Base-by-base conservation (phyloP, 2,888 invertebrate genomes). In the Volucella inflata region DNA sequence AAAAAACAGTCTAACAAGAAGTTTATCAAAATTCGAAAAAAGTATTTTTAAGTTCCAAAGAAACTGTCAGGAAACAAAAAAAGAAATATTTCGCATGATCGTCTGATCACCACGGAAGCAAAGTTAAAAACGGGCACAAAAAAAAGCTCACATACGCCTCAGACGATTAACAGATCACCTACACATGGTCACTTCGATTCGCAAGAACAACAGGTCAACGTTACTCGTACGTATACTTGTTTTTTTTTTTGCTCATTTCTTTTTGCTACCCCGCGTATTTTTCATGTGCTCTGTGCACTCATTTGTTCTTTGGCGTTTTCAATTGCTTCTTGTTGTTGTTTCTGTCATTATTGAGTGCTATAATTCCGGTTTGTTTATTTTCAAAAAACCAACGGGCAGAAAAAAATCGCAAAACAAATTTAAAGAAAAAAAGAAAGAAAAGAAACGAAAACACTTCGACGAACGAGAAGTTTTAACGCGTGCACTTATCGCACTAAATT, bases 211-310 rank as follows among this genome's bases (percentile, higher is more conserved):
- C 75, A 62, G 76, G 68, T 51, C 68, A 64, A 55, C 68, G 68
- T 42, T 62, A n/a, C n/a, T n/a, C n/a, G n/a, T n/a, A 68, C 80
- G 80, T 80, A 80, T 76, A 80, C 80, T 80, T 80, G 55, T 44
- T 75, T n/a, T 80, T 75, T 68, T 67, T 68, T 57, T 42, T 44
- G 1, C 12, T 48, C 10, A 2, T 36, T 11, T 57, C 14, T n/a
- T 57, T n/a, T 9, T 38, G 8, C 16, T 2, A 6, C 51, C 2
- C 30, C 17, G 11, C 6, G 30, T 30, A 30, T 21, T 21, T 3
- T 21, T 21, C 21, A 21, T 21, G 2, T 21, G 21, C 21, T 21
- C 21, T 21, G 21, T 21, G 21, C 21, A 21, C 21, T 44, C 8
- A n/a, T 30, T 53, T 17, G 38, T 65, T 60, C 44, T 62, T 21